phyloP scores from a whole-genome alignment of 2,797 vertebrate genomes.

The Sebastes trivittatus region DNA sequence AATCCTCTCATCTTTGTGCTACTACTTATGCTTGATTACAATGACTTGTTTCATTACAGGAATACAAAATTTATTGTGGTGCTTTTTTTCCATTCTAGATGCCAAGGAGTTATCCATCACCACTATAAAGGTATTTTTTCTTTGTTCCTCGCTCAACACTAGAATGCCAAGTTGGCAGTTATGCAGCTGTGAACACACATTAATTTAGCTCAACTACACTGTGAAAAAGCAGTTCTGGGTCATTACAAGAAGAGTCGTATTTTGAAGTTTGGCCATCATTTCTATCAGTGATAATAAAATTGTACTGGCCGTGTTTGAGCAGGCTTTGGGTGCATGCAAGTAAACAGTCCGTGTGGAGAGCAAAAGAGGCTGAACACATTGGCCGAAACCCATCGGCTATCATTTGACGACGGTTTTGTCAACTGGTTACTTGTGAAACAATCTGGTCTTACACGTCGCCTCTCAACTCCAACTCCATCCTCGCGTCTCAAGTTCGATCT shows the following conservation, averaged over 20 bases:
- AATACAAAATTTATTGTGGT: constrained; percentile 22
- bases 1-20: constrained; percentile 29
- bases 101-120: constrained; percentile 73
- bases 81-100: constrained; percentile 49
- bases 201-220: background rate
- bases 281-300: background rate
- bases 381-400: too few relatives aligned
- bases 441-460: too few relatives aligned
- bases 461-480: too few relatives aligned
- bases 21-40: constrained; percentile 13
- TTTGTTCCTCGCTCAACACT: background rate
- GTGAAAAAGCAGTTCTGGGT: background rate
- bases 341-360: too few relatives aligned
- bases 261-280: background rate
- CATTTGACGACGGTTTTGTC: too few relatives aligned
- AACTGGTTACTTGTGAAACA: too few relatives aligned
- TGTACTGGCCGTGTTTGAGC: background rate
- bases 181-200: background rate
- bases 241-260: background rate
- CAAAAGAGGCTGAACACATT: too few relatives aligned
- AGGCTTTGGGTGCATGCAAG: too few relatives aligned
- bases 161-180: background rate
- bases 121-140: constrained; percentile 72
- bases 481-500: too few relatives aligned
- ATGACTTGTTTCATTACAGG: constrained; percentile 16